Conservation (phyloP, 2,888 invertebrate species). For the Glyphotaelius pellucidus region DNA sequence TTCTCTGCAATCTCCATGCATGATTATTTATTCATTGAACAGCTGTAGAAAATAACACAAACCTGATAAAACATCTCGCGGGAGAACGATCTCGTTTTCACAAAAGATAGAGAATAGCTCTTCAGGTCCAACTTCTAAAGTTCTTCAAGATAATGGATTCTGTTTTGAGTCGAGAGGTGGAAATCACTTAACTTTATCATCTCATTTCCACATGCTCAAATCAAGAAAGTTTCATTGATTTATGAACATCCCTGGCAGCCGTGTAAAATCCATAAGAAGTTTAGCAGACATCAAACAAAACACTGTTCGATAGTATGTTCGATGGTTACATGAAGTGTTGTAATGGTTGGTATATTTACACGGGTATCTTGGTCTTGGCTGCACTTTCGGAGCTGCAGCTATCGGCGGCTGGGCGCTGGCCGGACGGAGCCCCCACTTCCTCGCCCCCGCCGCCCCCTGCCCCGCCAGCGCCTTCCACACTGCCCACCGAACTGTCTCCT, state of each 20-base stretch:
- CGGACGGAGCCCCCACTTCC: slow-evolving; percentile 43
- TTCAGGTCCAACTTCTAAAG: too few relatives aligned
- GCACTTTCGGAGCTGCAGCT: slow-evolving; percentile 60
- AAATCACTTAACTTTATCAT: neutral
- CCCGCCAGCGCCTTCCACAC: neutral
- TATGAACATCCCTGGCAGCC: neutral
- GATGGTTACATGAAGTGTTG: neutral
- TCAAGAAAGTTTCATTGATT: neutral
- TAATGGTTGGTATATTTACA: slow-evolving; percentile 39
- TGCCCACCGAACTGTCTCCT: neutral
- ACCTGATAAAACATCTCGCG: too few relatives aligned
- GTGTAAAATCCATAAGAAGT: neutral
- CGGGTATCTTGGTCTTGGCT: slow-evolving; percentile 60
- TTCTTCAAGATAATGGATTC: neutral
- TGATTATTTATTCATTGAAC: too few relatives aligned
- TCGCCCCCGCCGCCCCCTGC: slow-evolving; percentile 15
- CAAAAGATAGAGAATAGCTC: too few relatives aligned
- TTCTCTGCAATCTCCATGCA: too few relatives aligned
- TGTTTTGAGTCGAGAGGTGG: neutral
- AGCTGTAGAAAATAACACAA: too few relatives aligned
- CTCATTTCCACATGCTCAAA: neutral
- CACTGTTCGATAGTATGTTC: too few relatives aligned
- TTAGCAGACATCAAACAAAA: too few relatives aligned
- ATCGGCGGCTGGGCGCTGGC: slow-evolving; percentile 58
- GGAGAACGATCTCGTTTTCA: too few relatives aligned